Evolutionary conservation across 2,113 vertebrate genomes (phyloP).

Genomic region (Fulica atra): DNA sequence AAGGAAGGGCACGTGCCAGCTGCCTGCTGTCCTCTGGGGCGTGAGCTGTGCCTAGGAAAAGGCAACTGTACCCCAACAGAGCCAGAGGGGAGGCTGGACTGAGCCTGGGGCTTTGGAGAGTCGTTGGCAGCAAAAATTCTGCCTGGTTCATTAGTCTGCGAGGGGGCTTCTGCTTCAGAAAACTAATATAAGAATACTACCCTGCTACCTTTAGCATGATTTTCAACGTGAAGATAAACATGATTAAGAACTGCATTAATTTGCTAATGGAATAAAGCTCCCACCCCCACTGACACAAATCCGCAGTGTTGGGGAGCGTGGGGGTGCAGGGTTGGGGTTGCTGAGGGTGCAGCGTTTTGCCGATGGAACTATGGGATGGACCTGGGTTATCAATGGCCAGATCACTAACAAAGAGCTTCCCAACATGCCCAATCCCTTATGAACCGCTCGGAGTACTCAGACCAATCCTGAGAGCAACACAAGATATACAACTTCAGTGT

Average conservation of each 20-base stretch:
- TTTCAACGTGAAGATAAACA: not conserved
- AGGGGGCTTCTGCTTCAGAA: not conserved
- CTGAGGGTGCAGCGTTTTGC: not conserved
- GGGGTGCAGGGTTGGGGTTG: not conserved
- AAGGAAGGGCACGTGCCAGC: not conserved
- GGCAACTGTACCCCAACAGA: accelerated
- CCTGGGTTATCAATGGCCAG: accelerated
- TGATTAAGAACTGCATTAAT: not conserved
- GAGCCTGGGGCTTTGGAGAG: no score
- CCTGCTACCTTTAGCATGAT: no score
- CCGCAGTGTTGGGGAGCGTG: not conserved
- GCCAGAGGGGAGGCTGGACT: accelerated
- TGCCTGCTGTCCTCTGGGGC: not conserved
- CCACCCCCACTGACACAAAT: not conserved
- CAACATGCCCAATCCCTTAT: accelerated
- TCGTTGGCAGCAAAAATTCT: not conserved
- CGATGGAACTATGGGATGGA: not conserved
- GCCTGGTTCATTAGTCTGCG: not conserved
- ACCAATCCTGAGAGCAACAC: accelerated
- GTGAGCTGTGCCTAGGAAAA: not conserved
- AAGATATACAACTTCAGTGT: accelerated
- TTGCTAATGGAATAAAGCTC: not conserved
- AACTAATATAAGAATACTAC: not conserved
- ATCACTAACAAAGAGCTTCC: not conserved
- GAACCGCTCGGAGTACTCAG: not conserved